Evolutionary conservation across 2,888 invertebrate genomes (phyloP).

Genomic region (Sisyra nigra): DNA sequence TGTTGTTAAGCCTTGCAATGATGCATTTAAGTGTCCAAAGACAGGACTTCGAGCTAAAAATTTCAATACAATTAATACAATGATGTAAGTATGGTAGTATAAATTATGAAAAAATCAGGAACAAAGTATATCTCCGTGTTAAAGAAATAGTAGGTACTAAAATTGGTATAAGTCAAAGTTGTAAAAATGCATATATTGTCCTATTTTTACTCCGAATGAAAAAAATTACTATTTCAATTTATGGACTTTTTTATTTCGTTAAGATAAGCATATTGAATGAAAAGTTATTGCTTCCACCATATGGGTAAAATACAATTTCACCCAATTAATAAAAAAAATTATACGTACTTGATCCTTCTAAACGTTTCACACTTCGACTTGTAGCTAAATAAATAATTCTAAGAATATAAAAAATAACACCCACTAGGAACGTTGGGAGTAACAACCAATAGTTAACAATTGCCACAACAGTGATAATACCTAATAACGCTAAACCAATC

Average conservation of each 20-base stretch:
- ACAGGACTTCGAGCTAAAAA: slow-evolving; percentile 77
- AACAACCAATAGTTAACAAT: slow-evolving; percentile 54
- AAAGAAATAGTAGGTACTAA: too few relatives aligned
- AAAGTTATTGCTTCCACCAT: too few relatives aligned
- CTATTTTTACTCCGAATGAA: too few relatives aligned
- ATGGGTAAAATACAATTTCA: not conserved
- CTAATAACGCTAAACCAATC: slow-evolving; percentile 45
- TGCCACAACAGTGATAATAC: slow-evolving; percentile 54
- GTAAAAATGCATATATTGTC: too few relatives aligned
- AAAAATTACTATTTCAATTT: too few relatives aligned
- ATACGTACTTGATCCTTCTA: slow-evolving; percentile 49
- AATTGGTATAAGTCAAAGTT: too few relatives aligned
- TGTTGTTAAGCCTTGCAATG: slow-evolving; percentile 78
- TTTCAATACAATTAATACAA: too few relatives aligned
- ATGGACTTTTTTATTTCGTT: too few relatives aligned
- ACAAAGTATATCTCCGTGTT: too few relatives aligned
- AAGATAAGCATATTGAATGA: too few relatives aligned
- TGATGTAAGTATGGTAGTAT: too few relatives aligned
- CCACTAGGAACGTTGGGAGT: slow-evolving; percentile 45
- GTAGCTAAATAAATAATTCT: slow-evolving; percentile 54
- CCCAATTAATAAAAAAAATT: not conserved
- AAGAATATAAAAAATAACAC: slow-evolving; percentile 44
- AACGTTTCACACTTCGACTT: slow-evolving; percentile 54
- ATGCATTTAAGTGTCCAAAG: slow-evolving; percentile 83
- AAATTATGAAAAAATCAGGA: not conserved